Evolutionary conservation across 2,113 vertebrate genomes (phyloP).

Genomic region (Tachuris rubrigastra): DNA sequence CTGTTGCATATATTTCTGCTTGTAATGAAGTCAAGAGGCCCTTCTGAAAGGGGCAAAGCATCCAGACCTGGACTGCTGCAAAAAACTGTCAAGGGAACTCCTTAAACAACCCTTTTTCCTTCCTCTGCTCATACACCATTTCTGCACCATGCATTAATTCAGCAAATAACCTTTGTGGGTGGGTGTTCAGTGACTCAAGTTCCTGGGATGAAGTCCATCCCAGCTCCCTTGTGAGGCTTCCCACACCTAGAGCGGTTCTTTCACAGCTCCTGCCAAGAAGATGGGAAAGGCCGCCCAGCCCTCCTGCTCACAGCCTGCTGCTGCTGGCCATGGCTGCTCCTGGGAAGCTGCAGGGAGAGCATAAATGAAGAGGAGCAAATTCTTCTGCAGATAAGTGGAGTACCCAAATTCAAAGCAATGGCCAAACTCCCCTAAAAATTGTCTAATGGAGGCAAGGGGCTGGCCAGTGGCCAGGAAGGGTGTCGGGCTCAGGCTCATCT

Average conservation of each 20-base stretch:
- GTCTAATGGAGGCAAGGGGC: fast-evolving
- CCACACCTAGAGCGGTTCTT: conserved; percentile 20
- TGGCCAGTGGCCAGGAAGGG: neutral
- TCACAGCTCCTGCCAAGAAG: neutral
- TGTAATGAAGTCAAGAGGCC: conserved; percentile 17
- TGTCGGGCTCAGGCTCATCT: neutral
- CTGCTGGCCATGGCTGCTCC: neutral
- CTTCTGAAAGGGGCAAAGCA: neutral
- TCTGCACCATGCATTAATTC: neutral
- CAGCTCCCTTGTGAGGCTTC: conserved; percentile 30
- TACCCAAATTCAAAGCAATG: neutral
- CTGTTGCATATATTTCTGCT: neutral
- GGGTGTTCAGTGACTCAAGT: neutral
- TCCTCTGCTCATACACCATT: neutral
- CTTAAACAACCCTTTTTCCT: neutral
- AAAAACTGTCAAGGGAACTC: conserved; percentile 18
- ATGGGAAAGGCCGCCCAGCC: neutral
- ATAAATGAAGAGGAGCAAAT: neutral
- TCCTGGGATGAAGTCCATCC: neutral
- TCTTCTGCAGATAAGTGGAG: neutral
- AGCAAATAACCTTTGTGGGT: neutral
- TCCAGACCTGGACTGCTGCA: neutral
- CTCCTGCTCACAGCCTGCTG: neutral
- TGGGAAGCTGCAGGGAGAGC: neutral
- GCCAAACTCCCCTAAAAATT: neutral